Evolutionary conservation across 2,797 vertebrate genomes (phyloP).

Genomic region (Sphenodon punctatus): DNA sequence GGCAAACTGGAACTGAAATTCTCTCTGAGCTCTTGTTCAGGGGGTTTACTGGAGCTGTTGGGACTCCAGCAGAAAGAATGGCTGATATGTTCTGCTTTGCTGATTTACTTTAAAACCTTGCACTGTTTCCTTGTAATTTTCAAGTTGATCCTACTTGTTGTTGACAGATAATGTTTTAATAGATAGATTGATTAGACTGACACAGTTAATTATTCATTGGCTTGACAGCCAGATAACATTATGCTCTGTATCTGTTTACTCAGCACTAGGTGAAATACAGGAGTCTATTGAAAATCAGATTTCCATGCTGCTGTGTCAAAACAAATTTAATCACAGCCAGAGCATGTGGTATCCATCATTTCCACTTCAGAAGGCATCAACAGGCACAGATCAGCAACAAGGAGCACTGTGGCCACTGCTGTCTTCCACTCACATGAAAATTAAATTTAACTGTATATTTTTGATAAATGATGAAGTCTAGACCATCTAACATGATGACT

Average conservation of each 20-base stretch:
- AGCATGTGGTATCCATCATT: slow-evolving; percentile 82
- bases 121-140: slow-evolving; percentile 60
- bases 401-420: slow-evolving; percentile 64
- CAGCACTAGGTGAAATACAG: slow-evolving; percentile 77
- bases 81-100: background rate
- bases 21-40: slow-evolving; percentile 38
- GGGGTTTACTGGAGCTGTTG: slow-evolving; percentile 25
- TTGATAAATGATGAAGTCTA: slow-evolving; percentile 75
- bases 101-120: slow-evolving; percentile 68
- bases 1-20: slow-evolving; percentile 34
- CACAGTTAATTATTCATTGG: slow-evolving; percentile 76
- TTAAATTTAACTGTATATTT: slow-evolving; percentile 79
- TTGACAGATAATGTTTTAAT: slow-evolving; percentile 80
- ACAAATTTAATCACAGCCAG: slow-evolving; percentile 81
- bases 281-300: slow-evolving; percentile 82
- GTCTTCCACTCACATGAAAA: slow-evolving; percentile 74
- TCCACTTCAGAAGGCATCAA: slow-evolving; percentile 79
- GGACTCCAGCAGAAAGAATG: slow-evolving; percentile 21
- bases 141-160: slow-evolving; percentile 64
- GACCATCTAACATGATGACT: slow-evolving; percentile 75
- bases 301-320: slow-evolving; percentile 82
- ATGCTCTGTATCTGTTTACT: slow-evolving; percentile 78
- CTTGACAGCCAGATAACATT: slow-evolving; percentile 73
- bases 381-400: slow-evolving; percentile 74
- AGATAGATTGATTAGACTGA: slow-evolving; percentile 74